Evolutionary conservation across 1,140 invertebrate genomes (phyloP), one percentile per base, ranked within the genome.

Genomic region (Drosophila nigromelanica): DNA sequence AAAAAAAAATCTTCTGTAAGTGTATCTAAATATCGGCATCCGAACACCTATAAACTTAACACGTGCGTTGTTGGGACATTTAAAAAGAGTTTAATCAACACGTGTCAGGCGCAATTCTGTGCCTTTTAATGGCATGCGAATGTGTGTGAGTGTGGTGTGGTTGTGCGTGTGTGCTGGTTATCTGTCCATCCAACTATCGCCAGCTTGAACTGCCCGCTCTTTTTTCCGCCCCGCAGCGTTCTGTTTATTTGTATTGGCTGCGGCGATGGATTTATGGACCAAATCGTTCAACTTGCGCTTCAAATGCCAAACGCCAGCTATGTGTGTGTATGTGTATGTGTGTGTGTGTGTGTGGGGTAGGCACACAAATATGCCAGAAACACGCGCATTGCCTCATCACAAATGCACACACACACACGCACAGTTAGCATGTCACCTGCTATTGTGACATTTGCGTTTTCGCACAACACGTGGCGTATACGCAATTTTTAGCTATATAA

Each of bases 241-340:
- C 56, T 78, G 78, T 86, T 87, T 86, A 87, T 86, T 87, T 87
- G 82, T 77, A 78, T 86, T 87, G 67, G 78, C 75, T 56, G 63
- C 61, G 75, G 78, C 71, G 71, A 87, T 86, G 75, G 71, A 86
- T 86, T 86, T 86, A 86, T 86, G 78, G 64, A 37, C 61, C 52
- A 76, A 81, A 76, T 72, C 78, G 76, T 72, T 87, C 78, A 87
- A 81, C 82, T 70, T 58, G 45, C 61, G 55, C 60, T 73, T 52
- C 42, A 14, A 71, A 70, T 58, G 56, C 59, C 42, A 15, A 30
- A 8, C 15, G n/a, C n/a, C 4, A 66, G 15, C 18, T 45, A 45
- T 48, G 51, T 48, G 59, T 56, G 15, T 51, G 43, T 45, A 45
- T 48, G 51, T 48, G 59, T 56, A n/a, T 51, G 43, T 54, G 39